phyloP scores from a whole-genome alignment of 2,113 vertebrate species.

The Lophius piscatorius region DNA sequence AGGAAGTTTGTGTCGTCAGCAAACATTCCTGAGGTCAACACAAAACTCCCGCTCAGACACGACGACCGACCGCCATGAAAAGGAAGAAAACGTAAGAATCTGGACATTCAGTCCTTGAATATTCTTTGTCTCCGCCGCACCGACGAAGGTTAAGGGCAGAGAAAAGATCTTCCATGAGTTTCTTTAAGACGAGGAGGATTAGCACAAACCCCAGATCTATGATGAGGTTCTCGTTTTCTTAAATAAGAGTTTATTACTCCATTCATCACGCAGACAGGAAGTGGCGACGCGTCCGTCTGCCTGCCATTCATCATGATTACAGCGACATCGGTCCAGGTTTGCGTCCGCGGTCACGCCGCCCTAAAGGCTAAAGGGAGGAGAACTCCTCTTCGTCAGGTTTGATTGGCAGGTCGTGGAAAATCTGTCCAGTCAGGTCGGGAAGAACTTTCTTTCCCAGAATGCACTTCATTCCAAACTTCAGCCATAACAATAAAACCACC shows the following conservation, averaged over 20 bases:
- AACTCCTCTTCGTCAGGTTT: slow-evolving; percentile 20
- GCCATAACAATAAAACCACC: no score
- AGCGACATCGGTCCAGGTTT: slow-evolving; percentile 76
- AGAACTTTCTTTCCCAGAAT: no score
- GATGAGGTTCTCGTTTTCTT: slow-evolving; percentile 74
- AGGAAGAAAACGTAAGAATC: no score
- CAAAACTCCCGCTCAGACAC: no score
- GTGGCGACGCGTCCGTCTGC: slow-evolving; percentile 68
- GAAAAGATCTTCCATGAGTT: slow-evolving; percentile 58
- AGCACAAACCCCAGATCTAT: slow-evolving; percentile 73
- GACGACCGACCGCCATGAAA: no score
- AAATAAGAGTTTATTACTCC: slow-evolving; percentile 83
- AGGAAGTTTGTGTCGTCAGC: no score
- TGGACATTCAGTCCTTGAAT: no score
- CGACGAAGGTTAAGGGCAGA: slow-evolving; percentile 7
- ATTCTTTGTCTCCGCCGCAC: neutral
- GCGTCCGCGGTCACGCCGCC: slow-evolving; percentile 67
- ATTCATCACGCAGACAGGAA: slow-evolving; percentile 78
- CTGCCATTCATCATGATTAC: slow-evolving; percentile 83
- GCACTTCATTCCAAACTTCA: no score
- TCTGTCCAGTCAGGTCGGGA: no score
- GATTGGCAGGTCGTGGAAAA: slow-evolving; percentile 27
- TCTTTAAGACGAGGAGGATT: slow-evolving; percentile 75
- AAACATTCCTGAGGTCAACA: no score
- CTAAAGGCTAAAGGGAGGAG: slow-evolving; percentile 2